phyloP scores from a whole-genome alignment of 2,797 vertebrate species.

The Xenentodon cancila region DNA sequence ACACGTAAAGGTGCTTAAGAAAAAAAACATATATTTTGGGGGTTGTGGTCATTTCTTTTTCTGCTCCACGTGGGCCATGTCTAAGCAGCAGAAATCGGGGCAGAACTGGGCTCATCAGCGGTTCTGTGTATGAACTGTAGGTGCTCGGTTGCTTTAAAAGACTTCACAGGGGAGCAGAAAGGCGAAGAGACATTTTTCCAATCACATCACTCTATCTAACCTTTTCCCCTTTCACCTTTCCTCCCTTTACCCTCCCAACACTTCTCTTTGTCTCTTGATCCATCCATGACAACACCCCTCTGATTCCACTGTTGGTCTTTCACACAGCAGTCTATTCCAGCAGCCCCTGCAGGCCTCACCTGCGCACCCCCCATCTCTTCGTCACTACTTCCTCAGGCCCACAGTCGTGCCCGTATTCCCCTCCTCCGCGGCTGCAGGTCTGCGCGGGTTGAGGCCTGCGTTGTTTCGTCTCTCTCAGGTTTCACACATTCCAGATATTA shows the following conservation, averaged over 20 bases:
- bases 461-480: slow-evolving; percentile 72
- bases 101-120: neutral
- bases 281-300: slow-evolving; percentile 38
- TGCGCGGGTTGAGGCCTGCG: slow-evolving; percentile 55
- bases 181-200: slow-evolving; percentile 15
- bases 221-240: slow-evolving; percentile 13
- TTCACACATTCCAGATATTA: slow-evolving; percentile 77
- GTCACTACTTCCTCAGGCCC: slow-evolving; percentile 9
- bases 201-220: slow-evolving; percentile 23
- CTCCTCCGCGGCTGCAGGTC: slow-evolving; percentile 35
- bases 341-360: slow-evolving; percentile 29
- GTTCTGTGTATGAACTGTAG: neutral
- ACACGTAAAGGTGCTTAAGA: slow-evolving; percentile 5
- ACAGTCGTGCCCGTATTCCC: slow-evolving; percentile 24
- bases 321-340: slow-evolving; percentile 12
- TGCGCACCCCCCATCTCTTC: slow-evolving; percentile 2
- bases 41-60: no score
- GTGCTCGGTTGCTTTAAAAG: slow-evolving; percentile 11
- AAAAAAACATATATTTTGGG: neutral
- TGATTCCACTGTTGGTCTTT: slow-evolving; percentile 51
- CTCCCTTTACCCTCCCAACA: neutral
- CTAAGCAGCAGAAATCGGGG: neutral
- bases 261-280: slow-evolving; percentile 41
- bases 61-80: no score
- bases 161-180: neutral